Base-by-base conservation (phyloP, 2,113 vertebrate genomes). In the Cochlearius cochlearius region DNA sequence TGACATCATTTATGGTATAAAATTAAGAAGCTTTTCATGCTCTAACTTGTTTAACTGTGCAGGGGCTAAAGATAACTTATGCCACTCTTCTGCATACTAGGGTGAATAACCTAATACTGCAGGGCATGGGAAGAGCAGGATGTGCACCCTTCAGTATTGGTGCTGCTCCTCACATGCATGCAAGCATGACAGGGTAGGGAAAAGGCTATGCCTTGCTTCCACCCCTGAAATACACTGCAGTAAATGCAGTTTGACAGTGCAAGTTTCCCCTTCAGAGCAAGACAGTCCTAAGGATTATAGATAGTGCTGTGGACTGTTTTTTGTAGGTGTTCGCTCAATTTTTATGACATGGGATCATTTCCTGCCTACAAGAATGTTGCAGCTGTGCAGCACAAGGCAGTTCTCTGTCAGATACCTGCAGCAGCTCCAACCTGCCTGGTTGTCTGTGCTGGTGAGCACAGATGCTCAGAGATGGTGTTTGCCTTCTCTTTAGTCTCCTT, bases 51-150 rank as follows among this genome's bases (percentile, higher is more conserved):
- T 52, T 69, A 86, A 29, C 6, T 84, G 23, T 45, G 7, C 17
- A n/a, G 30, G 16, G 45, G 10, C 30, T 88, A 63, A 73, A 52
- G 64, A 86, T 5, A 2, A 60, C 39, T 39, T 43, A 9, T 21
- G 3, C 39, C 9, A 62, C 15, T 10, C 20, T 62, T 41, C 47
- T 59, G 72, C 0, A 0, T 58, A 5, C 10, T 14, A 34, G 9
- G 10, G 23, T 34, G 27, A 91, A 71, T 38, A 76, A 71, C 10
- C 29, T 29, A 38, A 47, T 15, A 29, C 30, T 62, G 4, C 11
- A 38, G 45, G 36, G 53, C 19, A 38, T 11, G 17, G 36, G 36
- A 85, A 38, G 12, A 77, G 20, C 26, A 45, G 38, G 20, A 63
- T 22, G 21, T 18, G 20, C 30, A 30, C n/a, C 62, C 77, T 90